A percentile compares a stretch with the other conserved stretches of the same genome.
Conservation (phyloP, 2,113 vertebrate genomes). For the Laterallus jamaicensis region DNA sequence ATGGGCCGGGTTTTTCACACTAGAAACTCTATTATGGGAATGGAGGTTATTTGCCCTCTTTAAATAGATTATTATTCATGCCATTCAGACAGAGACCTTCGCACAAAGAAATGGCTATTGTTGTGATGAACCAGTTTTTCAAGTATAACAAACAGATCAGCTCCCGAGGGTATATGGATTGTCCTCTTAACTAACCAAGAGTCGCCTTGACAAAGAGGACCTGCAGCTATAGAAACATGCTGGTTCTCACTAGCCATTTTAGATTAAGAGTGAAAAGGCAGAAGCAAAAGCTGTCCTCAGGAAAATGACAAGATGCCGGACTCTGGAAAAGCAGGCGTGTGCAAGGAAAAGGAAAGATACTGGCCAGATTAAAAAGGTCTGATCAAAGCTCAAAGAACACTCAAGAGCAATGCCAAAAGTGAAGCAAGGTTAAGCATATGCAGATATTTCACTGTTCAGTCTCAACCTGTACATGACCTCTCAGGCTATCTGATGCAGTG, state of each 20-base stretch:
- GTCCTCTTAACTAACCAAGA: not conserved
- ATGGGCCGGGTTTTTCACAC: not conserved
- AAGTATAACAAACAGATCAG: slow-evolving; percentile 11
- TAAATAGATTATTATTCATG: not conserved
- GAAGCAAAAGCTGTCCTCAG: not conserved
- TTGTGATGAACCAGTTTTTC: slow-evolving; percentile 28
- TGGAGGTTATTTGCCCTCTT: not conserved
- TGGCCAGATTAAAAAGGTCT: slow-evolving; percentile 26
- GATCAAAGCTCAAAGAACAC: slow-evolving; percentile 54
- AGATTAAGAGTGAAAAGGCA: not conserved
- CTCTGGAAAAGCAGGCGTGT: not conserved
- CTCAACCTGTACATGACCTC: slow-evolving; percentile 36
- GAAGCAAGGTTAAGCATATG: slow-evolving; percentile 7
- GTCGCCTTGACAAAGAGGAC: not conserved
- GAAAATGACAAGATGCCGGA: not conserved
- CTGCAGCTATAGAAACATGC: not conserved
- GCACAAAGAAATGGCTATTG: not conserved
- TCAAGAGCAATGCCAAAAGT: slow-evolving; percentile 23
- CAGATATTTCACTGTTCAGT: slow-evolving; percentile 47
- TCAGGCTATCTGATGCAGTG: slow-evolving; percentile 19
- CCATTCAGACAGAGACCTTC: not conserved
- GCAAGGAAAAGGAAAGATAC: slow-evolving; percentile 5
- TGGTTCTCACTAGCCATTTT: not conserved
- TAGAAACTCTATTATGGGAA: not conserved
- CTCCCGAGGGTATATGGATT: not conserved